A percentile compares a stretch with the other conserved stretches of the same genome.
Conservation (phyloP, 2,797 vertebrate genomes). For the Margarornis squamiger region DNA sequence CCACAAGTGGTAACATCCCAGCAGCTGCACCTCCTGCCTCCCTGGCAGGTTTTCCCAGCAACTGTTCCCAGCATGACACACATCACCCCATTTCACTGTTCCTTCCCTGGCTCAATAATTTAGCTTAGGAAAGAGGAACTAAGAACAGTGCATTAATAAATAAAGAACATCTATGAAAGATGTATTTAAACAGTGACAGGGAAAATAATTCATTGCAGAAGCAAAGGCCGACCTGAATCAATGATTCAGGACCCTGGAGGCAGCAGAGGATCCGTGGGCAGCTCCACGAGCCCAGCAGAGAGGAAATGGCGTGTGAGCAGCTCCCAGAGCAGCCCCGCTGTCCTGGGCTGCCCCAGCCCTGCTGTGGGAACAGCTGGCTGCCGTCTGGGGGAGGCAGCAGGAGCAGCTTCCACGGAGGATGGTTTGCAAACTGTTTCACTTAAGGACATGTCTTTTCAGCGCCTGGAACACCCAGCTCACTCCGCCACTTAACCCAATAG, state of each 20-base stretch:
- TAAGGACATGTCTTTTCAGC: neutral
- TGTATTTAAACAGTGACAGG: neutral
- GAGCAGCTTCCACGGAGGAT: neutral
- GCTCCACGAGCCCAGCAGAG: neutral
- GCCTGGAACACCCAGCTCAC: neutral
- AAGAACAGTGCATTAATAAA: neutral
- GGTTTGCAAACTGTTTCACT: neutral
- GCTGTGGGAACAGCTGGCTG: neutral
- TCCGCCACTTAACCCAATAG: neutral
- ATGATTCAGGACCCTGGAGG: neutral
- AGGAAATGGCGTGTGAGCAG: fast-evolving
- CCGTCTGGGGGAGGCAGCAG: neutral
- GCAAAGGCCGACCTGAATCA: neutral
- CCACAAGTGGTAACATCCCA: neutral
- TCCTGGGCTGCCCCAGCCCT: neutral
- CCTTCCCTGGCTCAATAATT: neutral
- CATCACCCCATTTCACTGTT: neutral
- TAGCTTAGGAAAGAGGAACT: neutral
- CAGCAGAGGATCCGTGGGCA: fast-evolving
- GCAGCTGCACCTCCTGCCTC: neutral
- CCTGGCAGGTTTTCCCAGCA: neutral
- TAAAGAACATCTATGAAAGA: neutral
- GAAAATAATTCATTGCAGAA: neutral
- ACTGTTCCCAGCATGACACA: neutral
- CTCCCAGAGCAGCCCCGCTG: neutral